These are phyloP conservation scores for Odontamblyopus lacepedii DNA, from an alignment of 2,797 vertebrate species.

Conservation along the genomic window DNA sequence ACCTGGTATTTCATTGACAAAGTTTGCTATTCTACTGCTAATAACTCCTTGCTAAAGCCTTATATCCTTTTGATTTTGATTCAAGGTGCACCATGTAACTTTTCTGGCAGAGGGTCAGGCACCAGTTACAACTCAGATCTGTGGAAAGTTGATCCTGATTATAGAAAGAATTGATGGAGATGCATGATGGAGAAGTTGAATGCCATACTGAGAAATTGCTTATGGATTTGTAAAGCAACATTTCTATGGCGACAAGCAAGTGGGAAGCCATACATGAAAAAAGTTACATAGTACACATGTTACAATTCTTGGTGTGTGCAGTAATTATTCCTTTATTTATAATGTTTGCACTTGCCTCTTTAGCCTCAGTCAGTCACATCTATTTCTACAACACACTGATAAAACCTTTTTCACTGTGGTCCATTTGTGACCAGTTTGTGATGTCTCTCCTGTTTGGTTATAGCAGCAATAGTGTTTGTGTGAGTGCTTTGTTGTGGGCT, in stretches of 20 bases:
- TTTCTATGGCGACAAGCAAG: too few species aligned
- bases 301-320: not conserved
- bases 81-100: too few species aligned
- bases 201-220: too few species aligned
- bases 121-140: too few species aligned
- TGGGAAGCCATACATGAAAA: too few species aligned
- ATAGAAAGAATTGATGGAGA: too few species aligned
- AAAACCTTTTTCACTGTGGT: conserved; percentile 20
- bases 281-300: too few species aligned
- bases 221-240: too few species aligned
- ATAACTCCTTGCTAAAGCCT: not conserved
- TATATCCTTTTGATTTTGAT: not conserved
- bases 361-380: conserved; percentile 1
- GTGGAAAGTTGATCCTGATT: too few species aligned
- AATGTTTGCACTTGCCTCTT: conserved; percentile 14
- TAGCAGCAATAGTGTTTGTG: conserved; percentile 35
- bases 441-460: conserved; percentile 34
- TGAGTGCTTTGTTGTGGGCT: conserved; percentile 63
- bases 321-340: not conserved
- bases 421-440: conserved; percentile 16
- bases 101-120: too few species aligned
- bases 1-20: not conserved
- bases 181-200: too few species aligned
- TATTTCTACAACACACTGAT: conserved; percentile 14
- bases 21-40: not conserved